These are phyloP conservation scores for Amniataba percoides DNA, from an alignment of 2,797 vertebrate species.

Conservation along the genomic window DNA sequence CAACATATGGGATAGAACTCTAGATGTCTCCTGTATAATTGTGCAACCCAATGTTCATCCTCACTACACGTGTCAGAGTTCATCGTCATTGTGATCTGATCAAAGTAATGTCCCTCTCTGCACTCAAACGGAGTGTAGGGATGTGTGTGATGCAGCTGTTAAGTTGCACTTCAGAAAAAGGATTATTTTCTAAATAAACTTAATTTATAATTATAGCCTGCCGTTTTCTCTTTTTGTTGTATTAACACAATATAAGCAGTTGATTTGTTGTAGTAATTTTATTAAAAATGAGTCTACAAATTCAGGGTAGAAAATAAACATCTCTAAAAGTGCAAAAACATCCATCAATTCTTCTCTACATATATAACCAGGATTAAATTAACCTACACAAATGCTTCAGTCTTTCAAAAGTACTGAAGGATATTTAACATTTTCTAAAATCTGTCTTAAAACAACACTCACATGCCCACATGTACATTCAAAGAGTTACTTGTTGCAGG, in stretches of 20 bases:
- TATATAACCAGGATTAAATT: conserved; percentile 6
- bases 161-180: conserved; percentile 67
- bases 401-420: conserved; percentile 15
- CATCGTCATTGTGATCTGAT: conserved; percentile 66
- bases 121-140: conserved; percentile 57
- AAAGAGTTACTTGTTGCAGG: background rate
- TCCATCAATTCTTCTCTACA: conserved; percentile 9
- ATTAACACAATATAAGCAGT: conserved; percentile 17
- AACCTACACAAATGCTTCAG: conserved; percentile 7
- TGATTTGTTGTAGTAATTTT: conserved; percentile 34
- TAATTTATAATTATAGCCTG: conserved; percentile 82
- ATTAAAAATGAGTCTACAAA: conserved; percentile 43
- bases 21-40: conserved; percentile 54
- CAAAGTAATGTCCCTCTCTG: conserved; percentile 70
- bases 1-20: conserved; percentile 70
- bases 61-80: conserved; percentile 62
- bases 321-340: conserved; percentile 45
- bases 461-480: background rate
- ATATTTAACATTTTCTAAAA: background rate
- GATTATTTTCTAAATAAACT: conserved; percentile 87
- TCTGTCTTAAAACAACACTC: background rate
- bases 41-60: conserved; percentile 58
- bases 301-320: conserved; percentile 44
- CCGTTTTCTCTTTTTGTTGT: conserved; percentile 36
- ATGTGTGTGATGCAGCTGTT: conserved; percentile 69